phyloP scores from a whole-genome alignment of 2,797 vertebrate species.

The Gobionotothen gibberifrons region DNA sequence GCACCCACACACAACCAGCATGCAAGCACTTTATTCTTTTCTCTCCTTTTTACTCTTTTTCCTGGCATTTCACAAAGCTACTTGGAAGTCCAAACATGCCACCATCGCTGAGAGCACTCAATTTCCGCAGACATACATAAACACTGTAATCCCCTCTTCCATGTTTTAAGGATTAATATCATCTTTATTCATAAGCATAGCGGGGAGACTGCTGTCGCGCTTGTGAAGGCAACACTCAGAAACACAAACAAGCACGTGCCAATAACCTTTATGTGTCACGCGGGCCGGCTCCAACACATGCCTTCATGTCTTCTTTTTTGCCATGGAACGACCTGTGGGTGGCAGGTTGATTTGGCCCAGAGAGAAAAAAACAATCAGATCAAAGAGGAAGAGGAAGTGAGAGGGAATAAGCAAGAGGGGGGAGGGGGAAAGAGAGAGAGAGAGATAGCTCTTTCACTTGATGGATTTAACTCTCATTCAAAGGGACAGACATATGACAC shows the following conservation, averaged over 20 bases:
- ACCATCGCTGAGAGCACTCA: constrained; percentile 46
- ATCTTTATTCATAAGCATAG: constrained; percentile 73
- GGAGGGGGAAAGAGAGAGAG: neutral
- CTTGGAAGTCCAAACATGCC: constrained; percentile 52
- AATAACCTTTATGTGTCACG: constrained; percentile 37
- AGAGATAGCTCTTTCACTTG: constrained; percentile 58
- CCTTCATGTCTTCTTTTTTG: constrained; percentile 49
- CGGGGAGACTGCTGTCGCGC: constrained; percentile 50
- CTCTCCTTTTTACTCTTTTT: neutral
- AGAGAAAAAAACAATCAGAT: constrained; percentile 72
- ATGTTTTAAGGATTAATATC: constrained; percentile 77
- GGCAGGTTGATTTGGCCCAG: constrained; percentile 72
- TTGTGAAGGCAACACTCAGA: constrained; percentile 33
- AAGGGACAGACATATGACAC: constrained; percentile 70
- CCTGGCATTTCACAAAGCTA: constrained; percentile 44
- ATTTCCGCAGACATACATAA: constrained; percentile 57
- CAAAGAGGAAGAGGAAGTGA: constrained; percentile 56
- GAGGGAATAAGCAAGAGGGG: constrained; percentile 14
- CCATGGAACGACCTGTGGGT: constrained; percentile 60
- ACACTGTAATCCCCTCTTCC: constrained; percentile 74
- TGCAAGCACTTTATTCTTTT: constrained; percentile 12
- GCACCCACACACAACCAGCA: constrained; percentile 27
- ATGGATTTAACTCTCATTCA: constrained; percentile 79
- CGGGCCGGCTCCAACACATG: constrained; percentile 36
- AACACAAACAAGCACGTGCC: constrained; percentile 5